Evolutionary conservation across 1,140 invertebrate genomes (phyloP), one percentile per base, ranked within the genome.

Genomic region (Brachionus rubens): DNA sequence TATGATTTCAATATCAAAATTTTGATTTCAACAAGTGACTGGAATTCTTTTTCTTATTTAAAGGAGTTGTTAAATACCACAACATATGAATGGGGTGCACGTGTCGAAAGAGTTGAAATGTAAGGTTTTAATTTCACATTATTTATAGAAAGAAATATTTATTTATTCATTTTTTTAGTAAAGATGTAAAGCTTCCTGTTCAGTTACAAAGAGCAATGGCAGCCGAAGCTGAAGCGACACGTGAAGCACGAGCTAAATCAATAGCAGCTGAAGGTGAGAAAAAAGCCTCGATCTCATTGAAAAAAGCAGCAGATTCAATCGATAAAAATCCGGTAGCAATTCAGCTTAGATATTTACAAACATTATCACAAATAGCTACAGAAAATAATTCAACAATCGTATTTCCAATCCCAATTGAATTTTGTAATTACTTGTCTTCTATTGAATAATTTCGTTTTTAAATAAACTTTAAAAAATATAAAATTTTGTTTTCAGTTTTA

Each of bases 351-450:
- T 89, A 89, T 80, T 80, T 89, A 24, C 89, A 96, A 87, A 95
- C 94, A 7, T 86, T 98, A 70, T 96, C 92, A 83, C 91, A 91
- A 9, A 96, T 98, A 83, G 93, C 93, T 48, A 92, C 94, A 2
- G 95, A 98, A 87, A 97, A 97, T 86, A 97, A 96, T 84, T 96
- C 94, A 3, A 98, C 95, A 7, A 97, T 98, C 80, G 91, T 98
- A 75, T 98, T 98, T 85, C 95, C 94, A 21, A 87, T 97, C 78
- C 94, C 94, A 33, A 92, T 96, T 81, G 93, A 96, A 81, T 88
- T 96, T 79, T 82, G 96, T 21, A 59, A 59, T 19, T 36, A 59
- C 19, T 36, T 59, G 9, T 36, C 36, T 52, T n/a, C 12, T 26
- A 52, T 24, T 6, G 9, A 36, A 5, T 36, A 36, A 36, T 36